phyloP scores from a whole-genome alignment of 2,797 vertebrate genomes.

The Bothrops alternatus region DNA sequence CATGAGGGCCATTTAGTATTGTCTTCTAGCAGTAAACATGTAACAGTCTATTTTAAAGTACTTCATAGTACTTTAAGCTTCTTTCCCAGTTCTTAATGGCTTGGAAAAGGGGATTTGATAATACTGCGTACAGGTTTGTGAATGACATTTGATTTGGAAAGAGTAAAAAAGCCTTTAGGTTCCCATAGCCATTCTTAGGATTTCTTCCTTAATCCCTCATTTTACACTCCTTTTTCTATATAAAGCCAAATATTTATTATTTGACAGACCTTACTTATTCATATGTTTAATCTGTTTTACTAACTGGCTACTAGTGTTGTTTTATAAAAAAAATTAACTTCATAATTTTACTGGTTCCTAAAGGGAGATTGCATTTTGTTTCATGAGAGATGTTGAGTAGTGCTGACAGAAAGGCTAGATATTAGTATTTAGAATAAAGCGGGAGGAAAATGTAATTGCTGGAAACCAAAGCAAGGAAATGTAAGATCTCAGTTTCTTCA shows the following conservation, averaged over 20 bases:
- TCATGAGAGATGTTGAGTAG: background rate
- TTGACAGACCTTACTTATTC: background rate
- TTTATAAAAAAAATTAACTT: background rate
- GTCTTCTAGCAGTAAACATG: background rate
- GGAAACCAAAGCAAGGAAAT: background rate
- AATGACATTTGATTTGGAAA: background rate
- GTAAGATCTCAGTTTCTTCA: background rate
- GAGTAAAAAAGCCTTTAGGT: background rate
- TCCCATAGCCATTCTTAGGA: background rate
- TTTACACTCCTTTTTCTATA: background rate
- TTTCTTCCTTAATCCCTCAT: background rate
- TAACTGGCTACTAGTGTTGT: background rate
- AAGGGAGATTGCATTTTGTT: background rate
- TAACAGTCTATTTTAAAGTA: background rate
- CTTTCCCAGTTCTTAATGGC: background rate
- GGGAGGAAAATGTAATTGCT: background rate
- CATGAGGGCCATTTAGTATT: background rate
- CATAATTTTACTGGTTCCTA: background rate
- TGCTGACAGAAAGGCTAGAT: background rate
- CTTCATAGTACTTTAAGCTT: background rate
- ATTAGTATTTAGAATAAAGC: background rate
- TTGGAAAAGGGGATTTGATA: background rate
- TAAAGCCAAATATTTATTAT: background rate
- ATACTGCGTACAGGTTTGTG: background rate
- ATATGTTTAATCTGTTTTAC: background rate